These are phyloP conservation scores for Dolichallabes microphthalmus DNA, from an alignment of 2,113 vertebrate species.

Conservation along the genomic window DNA sequence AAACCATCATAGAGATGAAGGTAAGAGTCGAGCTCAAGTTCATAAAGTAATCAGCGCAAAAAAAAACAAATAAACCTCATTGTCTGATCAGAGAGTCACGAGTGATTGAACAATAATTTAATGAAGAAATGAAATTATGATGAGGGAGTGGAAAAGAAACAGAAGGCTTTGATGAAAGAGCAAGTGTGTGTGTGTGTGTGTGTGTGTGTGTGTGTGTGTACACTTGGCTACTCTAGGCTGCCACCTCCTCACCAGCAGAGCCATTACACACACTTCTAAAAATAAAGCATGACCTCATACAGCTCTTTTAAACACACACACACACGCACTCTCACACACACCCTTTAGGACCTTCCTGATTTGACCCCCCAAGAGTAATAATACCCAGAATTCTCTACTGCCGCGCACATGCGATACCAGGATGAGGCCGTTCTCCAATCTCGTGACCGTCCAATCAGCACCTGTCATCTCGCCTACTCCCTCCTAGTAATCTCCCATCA, in stretches of 20 bases:
- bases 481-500: background rate
- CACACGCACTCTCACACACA: slow-evolving; percentile 60
- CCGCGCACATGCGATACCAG: slow-evolving; percentile 60
- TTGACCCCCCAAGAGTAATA: slow-evolving; percentile 42
- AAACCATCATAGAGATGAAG: slow-evolving; percentile 99
- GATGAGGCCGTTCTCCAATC: background rate
- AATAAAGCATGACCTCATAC: slow-evolving; percentile 78
- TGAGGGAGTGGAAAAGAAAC: background rate
- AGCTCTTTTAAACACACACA: slow-evolving; percentile 55
- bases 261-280: slow-evolving; percentile 75
- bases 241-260: slow-evolving; percentile 63
- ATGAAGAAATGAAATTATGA: background rate
- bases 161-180: slow-evolving; percentile 33
- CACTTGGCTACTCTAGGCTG: slow-evolving; percentile 12
- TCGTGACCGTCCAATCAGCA: background rate
- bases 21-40: slow-evolving; percentile 58
- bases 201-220: slow-evolving; percentile 22
- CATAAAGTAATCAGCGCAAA: background rate
- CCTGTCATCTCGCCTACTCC: background rate
- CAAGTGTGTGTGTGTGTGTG: slow-evolving; percentile 12
- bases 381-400: slow-evolving; percentile 52
- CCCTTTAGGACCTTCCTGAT: slow-evolving; percentile 50
- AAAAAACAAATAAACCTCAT: background rate
- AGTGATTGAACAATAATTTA: background rate
- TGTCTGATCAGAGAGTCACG: background rate